A percentile compares a stretch with the other conserved stretches of the same genome.
These are phyloP conservation scores for Dryococelus australis DNA, from an alignment of 2,888 invertebrate species.

Conservation along the genomic window DNA sequence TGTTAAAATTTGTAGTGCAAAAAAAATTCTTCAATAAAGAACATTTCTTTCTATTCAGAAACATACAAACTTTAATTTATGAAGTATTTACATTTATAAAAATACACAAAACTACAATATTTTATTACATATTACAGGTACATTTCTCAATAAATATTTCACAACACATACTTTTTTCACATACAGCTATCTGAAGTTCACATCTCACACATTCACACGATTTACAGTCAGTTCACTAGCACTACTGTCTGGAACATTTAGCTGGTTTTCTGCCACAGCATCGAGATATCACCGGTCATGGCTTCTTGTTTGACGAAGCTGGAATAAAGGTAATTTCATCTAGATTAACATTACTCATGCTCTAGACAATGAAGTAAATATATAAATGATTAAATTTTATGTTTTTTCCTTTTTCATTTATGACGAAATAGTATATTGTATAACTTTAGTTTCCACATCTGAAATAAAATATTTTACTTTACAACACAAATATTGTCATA, in stretches of 20 bases:
- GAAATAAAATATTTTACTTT: too few relatives aligned
- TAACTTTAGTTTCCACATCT: too few relatives aligned
- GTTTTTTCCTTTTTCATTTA: too few relatives aligned
- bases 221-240: background rate
- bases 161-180: background rate
- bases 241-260: background rate
- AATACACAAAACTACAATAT: background rate
- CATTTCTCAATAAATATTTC: conserved; percentile 1
- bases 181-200: conserved; percentile 16
- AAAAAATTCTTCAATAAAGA: too few relatives aligned
- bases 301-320: background rate
- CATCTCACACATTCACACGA: background rate
- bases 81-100: background rate
- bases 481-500: too few relatives aligned
- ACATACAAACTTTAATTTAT: background rate
- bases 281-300: background rate
- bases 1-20: too few relatives aligned
- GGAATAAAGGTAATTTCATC: background rate
- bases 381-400: too few relatives aligned
- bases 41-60: background rate
- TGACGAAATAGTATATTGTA: too few relatives aligned
- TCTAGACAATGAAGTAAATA: too few relatives aligned
- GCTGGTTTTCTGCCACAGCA: background rate
- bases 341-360: too few relatives aligned
- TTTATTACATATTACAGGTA: background rate